phyloP scores from a whole-genome alignment of 2,113 vertebrate genomes.

The Ophiodon elongatus region DNA sequence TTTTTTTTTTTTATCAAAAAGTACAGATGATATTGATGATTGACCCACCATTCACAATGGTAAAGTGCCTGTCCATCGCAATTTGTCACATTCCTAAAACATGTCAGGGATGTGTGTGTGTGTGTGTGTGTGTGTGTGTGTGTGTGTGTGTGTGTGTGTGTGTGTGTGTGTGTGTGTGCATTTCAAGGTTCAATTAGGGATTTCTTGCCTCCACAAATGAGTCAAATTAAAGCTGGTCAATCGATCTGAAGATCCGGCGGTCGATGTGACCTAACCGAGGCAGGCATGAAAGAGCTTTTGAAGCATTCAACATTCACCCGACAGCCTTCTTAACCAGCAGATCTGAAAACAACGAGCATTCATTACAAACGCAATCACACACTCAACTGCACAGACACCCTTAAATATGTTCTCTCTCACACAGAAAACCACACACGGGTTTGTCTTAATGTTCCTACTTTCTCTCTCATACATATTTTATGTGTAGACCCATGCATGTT shows the following conservation, averaged over 20 bases:
- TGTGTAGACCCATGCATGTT: constrained; percentile 6
- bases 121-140: background rate
- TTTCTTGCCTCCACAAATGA: constrained; percentile 25
- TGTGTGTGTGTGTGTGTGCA: background rate
- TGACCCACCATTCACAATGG: background rate
- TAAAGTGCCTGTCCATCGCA: background rate
- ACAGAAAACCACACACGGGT: background rate
- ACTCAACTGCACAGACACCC: constrained; percentile 13
- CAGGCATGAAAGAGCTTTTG: constrained; percentile 50
- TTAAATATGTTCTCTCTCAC: background rate
- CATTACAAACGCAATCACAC: constrained; percentile 46
- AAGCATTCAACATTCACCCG: constrained; percentile 22
- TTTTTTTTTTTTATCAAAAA: too few species aligned
- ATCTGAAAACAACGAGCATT: constrained; percentile 48
- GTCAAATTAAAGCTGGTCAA: constrained; percentile 44
- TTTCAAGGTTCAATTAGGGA: constrained; percentile 23
- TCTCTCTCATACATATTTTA: constrained; percentile 5
- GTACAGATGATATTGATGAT: background rate
- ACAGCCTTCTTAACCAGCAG: constrained; percentile 36
- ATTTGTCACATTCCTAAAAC: constrained; percentile 12
- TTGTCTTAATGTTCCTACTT: constrained; percentile 2
- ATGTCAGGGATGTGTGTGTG: background rate
- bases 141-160: background rate
- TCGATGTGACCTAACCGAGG: constrained; percentile 40
- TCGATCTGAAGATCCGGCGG: constrained; percentile 32